Evolutionary conservation across 2,113 vertebrate species (phyloP).

Genomic region (Hippocampus guttulatus): DNA sequence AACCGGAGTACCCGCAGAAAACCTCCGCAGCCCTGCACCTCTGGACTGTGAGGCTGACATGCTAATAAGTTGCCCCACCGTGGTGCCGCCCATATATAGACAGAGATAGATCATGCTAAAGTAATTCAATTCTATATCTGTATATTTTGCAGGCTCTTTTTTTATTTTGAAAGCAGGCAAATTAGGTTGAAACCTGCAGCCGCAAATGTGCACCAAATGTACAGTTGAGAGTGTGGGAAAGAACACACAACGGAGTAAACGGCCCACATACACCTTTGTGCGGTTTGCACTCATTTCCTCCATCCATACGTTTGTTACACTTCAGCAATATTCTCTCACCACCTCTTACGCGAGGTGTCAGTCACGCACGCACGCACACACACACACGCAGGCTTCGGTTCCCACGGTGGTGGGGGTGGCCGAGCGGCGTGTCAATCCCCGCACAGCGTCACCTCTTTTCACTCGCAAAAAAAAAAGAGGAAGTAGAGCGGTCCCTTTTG

Average conservation of each 20-base stretch:
- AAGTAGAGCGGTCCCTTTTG: conserved; percentile 67
- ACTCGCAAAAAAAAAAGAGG: conserved; percentile 59
- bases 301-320: conserved; percentile 23
- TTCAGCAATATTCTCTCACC: conserved; percentile 21
- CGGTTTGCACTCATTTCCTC: conserved; percentile 29
- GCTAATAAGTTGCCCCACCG: no score
- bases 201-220: conserved; percentile 53
- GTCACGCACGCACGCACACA: conserved; percentile 30
- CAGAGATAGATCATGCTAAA: no score
- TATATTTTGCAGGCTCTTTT: neutral
- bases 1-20: no score
- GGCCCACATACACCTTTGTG: conserved; percentile 33
- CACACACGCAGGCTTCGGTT: conserved; percentile 57
- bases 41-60: no score
- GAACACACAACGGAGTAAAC: conserved; percentile 51
- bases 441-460: conserved; percentile 67
- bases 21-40: no score
- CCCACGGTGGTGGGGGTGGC: conserved; percentile 70
- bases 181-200: neutral
- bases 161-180: neutral
- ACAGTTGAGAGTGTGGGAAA: conserved; percentile 54
- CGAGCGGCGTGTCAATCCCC: conserved; percentile 64
- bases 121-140: neutral
- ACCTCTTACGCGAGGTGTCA: conserved; percentile 11
- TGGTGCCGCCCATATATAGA: no score